Evolutionary conservation across 2,888 invertebrate genomes (phyloP).

Genomic region (Catonia carolina): DNA sequence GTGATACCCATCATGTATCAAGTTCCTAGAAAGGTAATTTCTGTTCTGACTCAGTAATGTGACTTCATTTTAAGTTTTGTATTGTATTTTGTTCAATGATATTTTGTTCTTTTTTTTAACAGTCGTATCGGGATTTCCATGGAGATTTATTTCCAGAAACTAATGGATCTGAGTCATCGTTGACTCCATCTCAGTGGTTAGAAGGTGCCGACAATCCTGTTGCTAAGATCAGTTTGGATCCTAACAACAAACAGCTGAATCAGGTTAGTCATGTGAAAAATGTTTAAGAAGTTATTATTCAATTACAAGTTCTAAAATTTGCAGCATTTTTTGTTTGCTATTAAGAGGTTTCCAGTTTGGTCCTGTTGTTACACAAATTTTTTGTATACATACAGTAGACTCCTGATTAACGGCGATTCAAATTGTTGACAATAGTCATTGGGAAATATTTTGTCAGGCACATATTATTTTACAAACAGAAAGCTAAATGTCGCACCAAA

Average conservation of each 20-base stretch:
- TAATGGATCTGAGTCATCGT: constrained; percentile 67
- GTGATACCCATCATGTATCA: constrained; percentile 93
- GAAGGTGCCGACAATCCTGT: constrained; percentile 67
- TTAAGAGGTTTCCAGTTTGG: too few relatives aligned
- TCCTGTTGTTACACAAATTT: too few relatives aligned
- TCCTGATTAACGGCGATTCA: too few relatives aligned
- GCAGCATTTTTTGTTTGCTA: too few relatives aligned
- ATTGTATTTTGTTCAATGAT: neutral
- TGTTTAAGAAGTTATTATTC: too few relatives aligned
- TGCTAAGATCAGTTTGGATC: constrained; percentile 76
- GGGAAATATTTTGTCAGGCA: too few relatives aligned
- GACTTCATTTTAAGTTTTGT: constrained; percentile 14
- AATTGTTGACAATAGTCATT: too few relatives aligned
- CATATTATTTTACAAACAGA: too few relatives aligned
- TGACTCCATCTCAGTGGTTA: constrained; percentile 77
- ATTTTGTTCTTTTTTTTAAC: constrained; percentile 32
- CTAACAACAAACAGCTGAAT: constrained; percentile 48
- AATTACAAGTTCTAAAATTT: too few relatives aligned
- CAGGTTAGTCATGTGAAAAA: constrained; percentile 19
- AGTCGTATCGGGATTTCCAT: constrained; percentile 91
- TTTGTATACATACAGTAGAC: too few relatives aligned
- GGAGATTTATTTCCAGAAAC: constrained; percentile 92
- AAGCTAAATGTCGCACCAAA: too few relatives aligned
- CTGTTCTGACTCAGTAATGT: too few relatives aligned
- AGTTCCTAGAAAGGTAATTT: constrained; percentile 78